These are phyloP conservation scores for Zaprionus gabonicus DNA, from an alignment of 1,140 invertebrate genomes.

Conservation along the genomic window DNA sequence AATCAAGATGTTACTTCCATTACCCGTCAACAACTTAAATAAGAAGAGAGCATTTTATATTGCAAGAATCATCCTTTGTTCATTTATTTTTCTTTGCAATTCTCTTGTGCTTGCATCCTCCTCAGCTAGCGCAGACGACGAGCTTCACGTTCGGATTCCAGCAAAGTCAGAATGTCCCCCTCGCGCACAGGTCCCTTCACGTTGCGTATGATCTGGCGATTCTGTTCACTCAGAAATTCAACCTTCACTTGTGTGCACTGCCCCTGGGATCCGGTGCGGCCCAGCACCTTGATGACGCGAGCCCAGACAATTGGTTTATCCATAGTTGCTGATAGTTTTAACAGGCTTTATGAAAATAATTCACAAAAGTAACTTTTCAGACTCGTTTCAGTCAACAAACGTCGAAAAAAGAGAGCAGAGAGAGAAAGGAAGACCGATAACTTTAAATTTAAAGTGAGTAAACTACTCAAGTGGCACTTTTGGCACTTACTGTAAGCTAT, in stretches of 20 bases:
- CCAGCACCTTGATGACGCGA: slow-evolving; percentile 95
- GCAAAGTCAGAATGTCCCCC: slow-evolving; percentile 97
- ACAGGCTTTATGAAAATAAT: slow-evolving; percentile 3
- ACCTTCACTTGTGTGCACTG: slow-evolving; percentile 99
- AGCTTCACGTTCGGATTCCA: slow-evolving; percentile 99
- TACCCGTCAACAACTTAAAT: not conserved
- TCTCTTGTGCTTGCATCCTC: not conserved
- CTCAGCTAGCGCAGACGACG: slow-evolving; percentile 93
- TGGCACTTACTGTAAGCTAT: not conserved
- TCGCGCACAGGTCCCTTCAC: slow-evolving; percentile 99
- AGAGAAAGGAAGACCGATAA: not conserved
- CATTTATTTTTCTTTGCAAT: not conserved
- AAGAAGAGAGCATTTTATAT: not conserved
- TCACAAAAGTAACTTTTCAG: not conserved
- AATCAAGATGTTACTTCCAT: too few species aligned
- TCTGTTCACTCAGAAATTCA: slow-evolving; percentile 98
- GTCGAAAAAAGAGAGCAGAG: slow-evolving; percentile 37
- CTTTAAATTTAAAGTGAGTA: not conserved
- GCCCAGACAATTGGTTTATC: slow-evolving; percentile 93
- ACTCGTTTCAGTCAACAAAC: slow-evolving; percentile 32
- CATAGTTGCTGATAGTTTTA: slow-evolving; percentile 86
- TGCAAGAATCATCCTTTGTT: not conserved
- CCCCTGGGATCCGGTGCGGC: slow-evolving; percentile 98
- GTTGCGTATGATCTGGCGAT: slow-evolving; percentile 99
- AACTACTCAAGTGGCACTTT: not conserved